Base-by-base conservation (phyloP, 2,888 invertebrate species). In the Synergus umbraculus region DNA sequence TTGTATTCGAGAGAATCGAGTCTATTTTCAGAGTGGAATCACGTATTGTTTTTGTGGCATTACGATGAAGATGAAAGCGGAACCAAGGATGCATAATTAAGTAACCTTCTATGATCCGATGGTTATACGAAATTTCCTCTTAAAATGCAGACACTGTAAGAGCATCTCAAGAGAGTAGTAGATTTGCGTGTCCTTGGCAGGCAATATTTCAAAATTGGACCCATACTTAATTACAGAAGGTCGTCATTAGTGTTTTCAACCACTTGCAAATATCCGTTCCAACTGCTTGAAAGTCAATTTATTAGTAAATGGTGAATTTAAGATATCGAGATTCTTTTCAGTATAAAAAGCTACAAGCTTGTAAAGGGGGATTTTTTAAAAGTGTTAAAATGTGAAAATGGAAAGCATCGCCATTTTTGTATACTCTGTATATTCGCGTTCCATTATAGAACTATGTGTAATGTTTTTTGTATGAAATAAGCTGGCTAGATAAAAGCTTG, bases 101-200 rank as follows among this genome's bases (percentile, higher is more conserved):
- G 18, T 43, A 66, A 37, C n/a, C 65, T 41, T 66, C 66, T 43
- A n/a, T 43, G 10, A 66, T 43, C 43, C 9, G 15, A 49, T 49
- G 29, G 12, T 49, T 69, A 49, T 37, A 49, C 49, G 37, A 54
- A 49, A 49, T 69, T 49, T n/a, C 49, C 54, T 73, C 73, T 54
- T 73, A 37, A 73, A 49, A 73, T 73, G 49, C 73, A 73, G 41
- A 73, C 37, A 37, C 29, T 69, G 73, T 73, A 49, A 73, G 37
- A 54, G 54, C 54, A 73, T 73, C 29, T 37, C 29, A 73, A n/a
- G 54, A 54, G 69, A 37, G 73, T 49, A 10, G 37, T 73, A 49
- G 73, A 54, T 49, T 73, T 73, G 73, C 5, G 73, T 73, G 73
- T 54, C 73, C 73, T 54, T 73, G 73, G 49, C 73, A 73, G 73